phyloP scores from a whole-genome alignment of 2,113 vertebrate species.

The Dromaius novaehollandiae region DNA sequence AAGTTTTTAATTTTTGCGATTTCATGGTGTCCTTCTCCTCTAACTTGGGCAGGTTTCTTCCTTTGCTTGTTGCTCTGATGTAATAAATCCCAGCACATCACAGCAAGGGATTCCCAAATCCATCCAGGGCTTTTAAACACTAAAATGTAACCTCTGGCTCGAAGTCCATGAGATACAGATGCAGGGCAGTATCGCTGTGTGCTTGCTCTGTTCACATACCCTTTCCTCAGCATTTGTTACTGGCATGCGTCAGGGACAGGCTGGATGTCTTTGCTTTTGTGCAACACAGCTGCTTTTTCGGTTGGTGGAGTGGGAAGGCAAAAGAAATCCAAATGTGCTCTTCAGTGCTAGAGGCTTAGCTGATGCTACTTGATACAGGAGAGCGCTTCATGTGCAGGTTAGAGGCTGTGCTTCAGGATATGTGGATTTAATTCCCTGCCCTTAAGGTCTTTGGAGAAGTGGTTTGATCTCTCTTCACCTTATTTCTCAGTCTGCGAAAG shows the following conservation, averaged over 20 bases:
- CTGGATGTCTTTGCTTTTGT: not conserved
- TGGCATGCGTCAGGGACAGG: not conserved
- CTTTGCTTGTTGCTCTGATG: not conserved
- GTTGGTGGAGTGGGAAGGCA: not conserved
- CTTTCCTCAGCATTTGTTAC: not conserved
- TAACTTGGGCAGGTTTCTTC: not conserved
- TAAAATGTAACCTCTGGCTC: not conserved
- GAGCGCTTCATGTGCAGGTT: not conserved
- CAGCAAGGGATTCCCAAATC: not conserved
- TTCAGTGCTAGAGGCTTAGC: not conserved
- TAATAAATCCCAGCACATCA: not conserved
- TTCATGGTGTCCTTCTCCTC: not conserved
- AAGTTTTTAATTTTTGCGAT: not conserved
- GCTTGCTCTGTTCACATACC: not conserved
- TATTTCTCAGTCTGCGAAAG: not conserved
- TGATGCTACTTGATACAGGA: not conserved
- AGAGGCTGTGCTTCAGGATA: fast-evolving
- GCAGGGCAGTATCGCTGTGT: not conserved
- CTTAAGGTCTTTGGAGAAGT: not conserved
- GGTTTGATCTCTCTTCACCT: not conserved
- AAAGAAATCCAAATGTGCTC: not conserved
- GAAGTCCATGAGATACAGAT: not conserved
- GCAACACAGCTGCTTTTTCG: not conserved
- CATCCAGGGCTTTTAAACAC: not conserved
- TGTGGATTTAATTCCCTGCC: not conserved